Percentiles rank a stretch among this genome's conserved stretches.
Conservation (phyloP, 2,888 invertebrate species). For the Pocota personata region DNA sequence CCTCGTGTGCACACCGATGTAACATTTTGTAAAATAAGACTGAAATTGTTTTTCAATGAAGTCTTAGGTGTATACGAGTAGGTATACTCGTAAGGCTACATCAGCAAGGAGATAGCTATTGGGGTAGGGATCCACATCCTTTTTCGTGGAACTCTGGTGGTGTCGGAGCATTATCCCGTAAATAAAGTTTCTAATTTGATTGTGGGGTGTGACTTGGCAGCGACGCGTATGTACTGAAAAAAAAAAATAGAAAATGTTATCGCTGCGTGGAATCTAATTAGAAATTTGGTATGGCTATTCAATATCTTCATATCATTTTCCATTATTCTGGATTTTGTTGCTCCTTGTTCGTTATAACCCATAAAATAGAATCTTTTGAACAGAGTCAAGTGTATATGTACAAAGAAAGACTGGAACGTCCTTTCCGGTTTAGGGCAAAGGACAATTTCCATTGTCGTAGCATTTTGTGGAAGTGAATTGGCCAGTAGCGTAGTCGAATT, state of each 20-base stretch:
- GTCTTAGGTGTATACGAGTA: no score
- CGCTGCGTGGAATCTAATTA: constrained; percentile 11
- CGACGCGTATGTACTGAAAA: not conserved
- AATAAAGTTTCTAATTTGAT: constrained; percentile 12
- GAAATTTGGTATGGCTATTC: constrained; percentile 22
- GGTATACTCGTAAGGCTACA: not conserved
- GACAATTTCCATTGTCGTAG: no score
- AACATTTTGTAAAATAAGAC: constrained; percentile 2
- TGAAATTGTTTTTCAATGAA: constrained; percentile 1
- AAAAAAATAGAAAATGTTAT: not conserved
- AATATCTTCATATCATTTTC: not conserved
- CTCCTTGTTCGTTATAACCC: not conserved
- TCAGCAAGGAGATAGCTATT: not conserved
- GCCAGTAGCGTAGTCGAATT: no score
- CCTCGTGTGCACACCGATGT: not conserved
- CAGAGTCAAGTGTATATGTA: not conserved
- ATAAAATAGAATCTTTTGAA: not conserved
- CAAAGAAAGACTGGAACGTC: not conserved
- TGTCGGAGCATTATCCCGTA: not conserved
- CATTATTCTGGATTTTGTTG: not conserved
- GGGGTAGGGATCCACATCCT: not conserved
- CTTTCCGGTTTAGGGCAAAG: no score
- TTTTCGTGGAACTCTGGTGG: not conserved
- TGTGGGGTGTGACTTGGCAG: constrained; percentile 11
- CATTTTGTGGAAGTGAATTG: no score